Conservation (phyloP, 2,113 vertebrate species). For the Sceloporus tristichus region DNA sequence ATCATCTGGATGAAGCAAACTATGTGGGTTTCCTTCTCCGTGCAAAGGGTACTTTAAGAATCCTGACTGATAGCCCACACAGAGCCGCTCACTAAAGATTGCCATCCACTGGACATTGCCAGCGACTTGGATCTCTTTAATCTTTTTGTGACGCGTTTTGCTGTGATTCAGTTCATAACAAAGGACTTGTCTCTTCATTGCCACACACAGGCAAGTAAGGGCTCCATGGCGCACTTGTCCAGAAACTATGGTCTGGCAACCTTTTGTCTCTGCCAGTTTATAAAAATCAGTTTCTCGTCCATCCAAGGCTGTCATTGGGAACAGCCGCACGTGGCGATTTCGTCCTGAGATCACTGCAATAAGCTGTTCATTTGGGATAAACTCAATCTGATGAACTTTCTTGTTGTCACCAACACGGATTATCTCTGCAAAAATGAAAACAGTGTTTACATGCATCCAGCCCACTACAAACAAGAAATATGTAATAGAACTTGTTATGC, state of each 20-base stretch:
- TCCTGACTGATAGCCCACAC: constrained; percentile 94
- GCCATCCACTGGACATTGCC: constrained; percentile 95
- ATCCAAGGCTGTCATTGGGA: constrained; percentile 90
- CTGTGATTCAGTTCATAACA: constrained; percentile 96
- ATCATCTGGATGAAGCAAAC: constrained; percentile 93
- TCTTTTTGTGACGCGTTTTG: constrained; percentile 90
- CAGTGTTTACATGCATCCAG: constrained; percentile 13
- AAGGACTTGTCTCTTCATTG: constrained; percentile 95
- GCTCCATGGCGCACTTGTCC: constrained; percentile 87
- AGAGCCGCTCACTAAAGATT: constrained; percentile 91
- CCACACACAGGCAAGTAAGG: constrained; percentile 92
- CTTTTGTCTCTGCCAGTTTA: constrained; percentile 94
- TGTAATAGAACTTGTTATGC: neutral
- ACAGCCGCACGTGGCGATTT: constrained; percentile 96
- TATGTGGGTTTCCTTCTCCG: constrained; percentile 85
- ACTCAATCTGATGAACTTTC: constrained; percentile 96
- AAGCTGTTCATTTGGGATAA: constrained; percentile 91
- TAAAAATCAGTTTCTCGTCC: constrained; percentile 93
- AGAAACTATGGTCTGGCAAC: constrained; percentile 91
- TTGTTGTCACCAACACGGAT: constrained; percentile 97
- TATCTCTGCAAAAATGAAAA: constrained; percentile 85
- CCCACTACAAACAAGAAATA: neutral
- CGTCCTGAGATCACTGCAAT: constrained; percentile 96
- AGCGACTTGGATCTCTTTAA: constrained; percentile 93
- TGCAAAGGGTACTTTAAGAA: constrained; percentile 91